A percentile compares a stretch with the other conserved stretches of the same genome.
These are phyloP conservation scores for Grallaria varia DNA, from an alignment of 2,113 vertebrate species.

Conservation along the genomic window DNA sequence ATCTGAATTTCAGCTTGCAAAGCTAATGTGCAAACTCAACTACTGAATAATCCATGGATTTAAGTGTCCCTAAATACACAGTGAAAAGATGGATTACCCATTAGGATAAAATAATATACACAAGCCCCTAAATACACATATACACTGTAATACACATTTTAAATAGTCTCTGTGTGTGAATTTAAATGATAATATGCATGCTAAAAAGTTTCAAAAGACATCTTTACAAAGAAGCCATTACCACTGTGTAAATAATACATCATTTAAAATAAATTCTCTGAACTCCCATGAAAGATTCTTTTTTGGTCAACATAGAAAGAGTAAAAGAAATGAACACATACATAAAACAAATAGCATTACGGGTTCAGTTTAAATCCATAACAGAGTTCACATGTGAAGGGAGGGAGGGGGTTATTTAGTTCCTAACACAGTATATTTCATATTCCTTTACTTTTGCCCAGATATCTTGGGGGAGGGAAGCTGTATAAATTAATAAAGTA, in stretches of 20 bases:
- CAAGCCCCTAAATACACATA: slow-evolving; percentile 63
- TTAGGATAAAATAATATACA: slow-evolving; percentile 67
- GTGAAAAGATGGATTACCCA: slow-evolving; percentile 65
- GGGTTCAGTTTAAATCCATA: not conserved
- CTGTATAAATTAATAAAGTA: not conserved
- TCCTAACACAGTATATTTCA: not conserved
- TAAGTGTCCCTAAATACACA: slow-evolving; percentile 65
- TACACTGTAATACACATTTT: slow-evolving; percentile 52
- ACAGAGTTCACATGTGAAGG: not conserved
- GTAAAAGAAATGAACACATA: not conserved
- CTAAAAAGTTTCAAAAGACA: slow-evolving; percentile 58
- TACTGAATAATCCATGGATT: slow-evolving; percentile 63
- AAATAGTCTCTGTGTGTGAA: slow-evolving; percentile 52
- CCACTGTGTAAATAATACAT: slow-evolving; percentile 62
- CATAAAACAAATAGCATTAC: not conserved
- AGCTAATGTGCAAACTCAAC: slow-evolving; percentile 5
- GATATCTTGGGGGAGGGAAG: not conserved
- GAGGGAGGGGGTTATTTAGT: not conserved
- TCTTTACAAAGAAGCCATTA: slow-evolving; percentile 61
- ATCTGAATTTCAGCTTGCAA: slow-evolving; percentile 22
- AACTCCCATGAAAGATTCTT: slow-evolving; percentile 25
- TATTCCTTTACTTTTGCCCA: not conserved
- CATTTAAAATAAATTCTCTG: slow-evolving; percentile 49
- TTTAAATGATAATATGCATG: slow-evolving; percentile 54
- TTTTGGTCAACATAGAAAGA: slow-evolving; percentile 9